Percentiles rank a stretch among this genome's conserved stretches.
These are phyloP conservation scores for Paratilapia polleni DNA, from an alignment of 2,113 vertebrate genomes.

Conservation along the genomic window DNA sequence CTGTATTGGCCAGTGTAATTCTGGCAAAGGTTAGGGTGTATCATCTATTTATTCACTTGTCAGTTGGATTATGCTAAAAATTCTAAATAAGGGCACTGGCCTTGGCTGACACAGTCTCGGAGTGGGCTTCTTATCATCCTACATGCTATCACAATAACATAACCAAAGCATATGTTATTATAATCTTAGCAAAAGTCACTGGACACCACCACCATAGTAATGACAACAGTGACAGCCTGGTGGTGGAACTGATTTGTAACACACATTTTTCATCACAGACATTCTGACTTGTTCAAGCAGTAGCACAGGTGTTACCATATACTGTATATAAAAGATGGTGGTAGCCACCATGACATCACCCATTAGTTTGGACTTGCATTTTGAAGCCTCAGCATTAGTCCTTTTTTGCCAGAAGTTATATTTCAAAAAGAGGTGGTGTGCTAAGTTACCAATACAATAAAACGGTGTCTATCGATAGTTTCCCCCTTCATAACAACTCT, in stretches of 20 bases:
- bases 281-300: background rate
- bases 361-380: background rate
- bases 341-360: background rate
- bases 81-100: background rate
- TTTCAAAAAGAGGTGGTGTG: background rate
- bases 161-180: background rate
- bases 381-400: background rate
- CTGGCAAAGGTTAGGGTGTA: background rate
- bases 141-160: background rate
- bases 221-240: background rate
- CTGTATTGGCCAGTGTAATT: background rate
- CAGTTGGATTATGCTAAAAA: background rate
- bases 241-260: background rate
- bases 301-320: background rate
- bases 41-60: background rate
- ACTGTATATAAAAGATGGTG: background rate
- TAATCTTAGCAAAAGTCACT: background rate
- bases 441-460: background rate
- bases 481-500: background rate
- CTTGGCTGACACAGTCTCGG: background rate
- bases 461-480: background rate
- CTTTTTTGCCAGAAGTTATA: background rate
- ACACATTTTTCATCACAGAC: background rate
- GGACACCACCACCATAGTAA: too few species aligned
- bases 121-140: background rate